Evolutionary conservation across 2,797 vertebrate genomes (phyloP).

Genomic region (Megalops cyprinoides): DNA sequence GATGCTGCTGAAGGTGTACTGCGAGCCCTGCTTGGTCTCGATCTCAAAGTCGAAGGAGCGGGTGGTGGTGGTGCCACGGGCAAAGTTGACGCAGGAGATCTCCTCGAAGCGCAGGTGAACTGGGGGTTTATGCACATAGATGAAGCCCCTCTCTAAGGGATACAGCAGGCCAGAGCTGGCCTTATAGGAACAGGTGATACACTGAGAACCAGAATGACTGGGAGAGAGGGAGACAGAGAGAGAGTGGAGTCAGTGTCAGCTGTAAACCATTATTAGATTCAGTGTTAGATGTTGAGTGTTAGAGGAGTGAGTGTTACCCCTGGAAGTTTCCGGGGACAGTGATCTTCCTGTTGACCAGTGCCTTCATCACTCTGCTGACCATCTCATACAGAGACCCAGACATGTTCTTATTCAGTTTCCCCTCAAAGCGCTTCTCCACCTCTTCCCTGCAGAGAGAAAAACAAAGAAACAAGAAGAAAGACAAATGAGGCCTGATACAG

Average conservation of each 20-base stretch:
- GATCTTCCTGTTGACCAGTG: conserved; percentile 96
- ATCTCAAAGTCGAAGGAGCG: conserved; percentile 98
- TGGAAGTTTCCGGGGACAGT: conserved; percentile 96
- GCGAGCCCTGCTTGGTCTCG: conserved; percentile 94
- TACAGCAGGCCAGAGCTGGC: conserved; percentile 94
- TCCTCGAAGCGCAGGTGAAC: conserved; percentile 97
- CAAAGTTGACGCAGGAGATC: conserved; percentile 94
- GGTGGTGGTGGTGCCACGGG: conserved; percentile 93
- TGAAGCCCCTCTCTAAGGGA: conserved; percentile 94
- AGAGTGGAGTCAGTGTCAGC: not conserved
- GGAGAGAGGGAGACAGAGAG: not conserved
- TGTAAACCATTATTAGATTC: not conserved
- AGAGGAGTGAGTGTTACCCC: conserved; percentile 73
- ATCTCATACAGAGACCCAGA: conserved; percentile 95
- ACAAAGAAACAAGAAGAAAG: too few relatives aligned
- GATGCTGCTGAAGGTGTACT: conserved; percentile 98
- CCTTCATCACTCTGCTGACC: conserved; percentile 98
- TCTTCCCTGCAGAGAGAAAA: too few relatives aligned
- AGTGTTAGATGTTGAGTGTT: not conserved
- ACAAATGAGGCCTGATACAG: too few relatives aligned
- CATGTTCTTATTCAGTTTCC: conserved; percentile 95
- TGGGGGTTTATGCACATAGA: conserved; percentile 95
- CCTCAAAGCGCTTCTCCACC: conserved; percentile 93
- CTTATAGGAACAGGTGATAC: conserved; percentile 97
- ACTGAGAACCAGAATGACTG: conserved; percentile 94